Conservation (phyloP, 2,797 vertebrate genomes). For the Enteromius fasciolatus region DNA sequence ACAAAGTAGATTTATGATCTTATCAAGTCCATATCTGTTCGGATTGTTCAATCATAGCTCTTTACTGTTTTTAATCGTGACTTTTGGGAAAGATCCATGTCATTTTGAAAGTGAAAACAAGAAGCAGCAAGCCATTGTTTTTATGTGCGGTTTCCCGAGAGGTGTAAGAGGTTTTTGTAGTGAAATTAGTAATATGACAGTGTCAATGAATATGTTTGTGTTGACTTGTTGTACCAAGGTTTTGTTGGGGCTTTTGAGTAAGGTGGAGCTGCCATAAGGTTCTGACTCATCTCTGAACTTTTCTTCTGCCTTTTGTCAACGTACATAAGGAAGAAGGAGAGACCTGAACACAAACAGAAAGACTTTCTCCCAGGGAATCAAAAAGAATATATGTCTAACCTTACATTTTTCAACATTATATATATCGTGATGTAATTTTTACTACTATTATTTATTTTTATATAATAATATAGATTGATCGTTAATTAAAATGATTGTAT, state of each 20-base stretch:
- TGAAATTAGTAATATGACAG: not conserved
- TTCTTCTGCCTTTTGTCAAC: not conserved
- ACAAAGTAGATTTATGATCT: not conserved
- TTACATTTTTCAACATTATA: not conserved
- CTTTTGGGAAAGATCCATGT: not conserved
- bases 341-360: not conserved
- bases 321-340: not conserved
- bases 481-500: not conserved
- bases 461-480: not conserved
- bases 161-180: not conserved
- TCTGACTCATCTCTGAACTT: conserved; percentile 8
- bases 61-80: not conserved
- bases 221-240: not conserved
- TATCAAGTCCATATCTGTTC: not conserved
- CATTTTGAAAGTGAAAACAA: not conserved
- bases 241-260: not conserved
- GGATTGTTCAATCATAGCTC: not conserved
- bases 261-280: not conserved
- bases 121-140: not conserved
- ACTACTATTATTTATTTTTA: no score
- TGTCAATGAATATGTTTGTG: not conserved
- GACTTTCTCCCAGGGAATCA: not conserved
- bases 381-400: not conserved
- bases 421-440: not conserved
- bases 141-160: not conserved